phyloP scores from a whole-genome alignment of 2,797 vertebrate species.

The Pipistrellus kuhlii region DNA sequence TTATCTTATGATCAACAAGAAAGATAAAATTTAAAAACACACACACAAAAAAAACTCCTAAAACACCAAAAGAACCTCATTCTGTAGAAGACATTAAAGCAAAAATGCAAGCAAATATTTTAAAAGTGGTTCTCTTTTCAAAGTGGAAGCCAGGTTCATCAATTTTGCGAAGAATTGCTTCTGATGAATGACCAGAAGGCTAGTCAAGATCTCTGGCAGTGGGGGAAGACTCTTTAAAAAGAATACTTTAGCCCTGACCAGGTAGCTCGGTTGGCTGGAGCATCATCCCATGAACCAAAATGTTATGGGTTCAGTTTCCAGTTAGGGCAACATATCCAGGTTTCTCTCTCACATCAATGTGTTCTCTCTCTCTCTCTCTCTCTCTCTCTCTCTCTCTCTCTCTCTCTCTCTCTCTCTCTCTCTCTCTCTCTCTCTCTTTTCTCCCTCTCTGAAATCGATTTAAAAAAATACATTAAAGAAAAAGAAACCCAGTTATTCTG shows the following conservation, averaged over 20 bases:
- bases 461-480: no score
- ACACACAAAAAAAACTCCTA: no score
- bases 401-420: no score
- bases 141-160: background rate
- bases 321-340: background rate
- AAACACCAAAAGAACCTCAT: no score
- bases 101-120: background rate
- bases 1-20: no score
- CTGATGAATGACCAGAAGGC: background rate
- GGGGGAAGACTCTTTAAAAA: background rate
- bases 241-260: background rate
- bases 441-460: no score
- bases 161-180: background rate
- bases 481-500: no score
- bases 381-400: no score
- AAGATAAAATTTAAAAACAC: background rate
- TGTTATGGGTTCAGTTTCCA: background rate
- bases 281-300: background rate
- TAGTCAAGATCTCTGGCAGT: background rate
- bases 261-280: background rate
- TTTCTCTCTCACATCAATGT: background rate
- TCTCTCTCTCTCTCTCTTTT: no score
- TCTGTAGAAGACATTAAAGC: no score
- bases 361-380: no score
- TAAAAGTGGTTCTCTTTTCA: background rate